Evolutionary conservation across 2,888 invertebrate genomes (phyloP), one percentile per base, ranked within the genome.

Genomic region (Tinea semifulvella): DNA sequence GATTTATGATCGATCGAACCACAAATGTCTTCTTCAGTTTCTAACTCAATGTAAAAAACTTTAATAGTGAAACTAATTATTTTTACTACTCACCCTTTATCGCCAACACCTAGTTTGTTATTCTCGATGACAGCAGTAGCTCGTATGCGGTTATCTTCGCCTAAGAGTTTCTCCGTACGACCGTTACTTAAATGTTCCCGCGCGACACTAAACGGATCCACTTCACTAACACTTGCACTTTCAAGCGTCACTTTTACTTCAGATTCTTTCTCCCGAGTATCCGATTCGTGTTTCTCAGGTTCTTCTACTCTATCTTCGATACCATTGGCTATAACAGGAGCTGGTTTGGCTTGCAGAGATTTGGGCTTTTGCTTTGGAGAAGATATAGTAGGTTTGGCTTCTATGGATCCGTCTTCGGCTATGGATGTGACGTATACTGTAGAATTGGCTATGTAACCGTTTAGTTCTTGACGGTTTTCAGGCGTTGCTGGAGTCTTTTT

Each of bases 361-460:
- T 74, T 82, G 2, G 74, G 79, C 49, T 67, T 71, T 10, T 74
- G 65, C 57, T 79, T 80, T 0, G 81, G 77, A 5, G 79, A 79
- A 3, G 79, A 75, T 57, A 73, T 76, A 2, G 71, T 75, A 1
- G 81, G 79, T 49, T 79, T 76, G 52, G 65, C 70, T 49, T 80
- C 76, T 56, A 79, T 75, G 8, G 81, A 64, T 48, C 81, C 74
- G 68, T 82, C 76, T 55, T 81, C 80, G 67, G 75, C 76, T 43
- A 89, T 87, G 53, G 91, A 91, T 50, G 91, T 92, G 53, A 92
- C 91, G 84, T 92, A 92, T 54, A 92, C 91, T 46, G 91, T 89
- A 46, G 90, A 89, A 63, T 88, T 89, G 63, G 89, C 90, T 60
- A 91, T 90, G 63, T 92, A 88, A 48, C 91, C 92, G 84, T 91